A percentile compares a stretch with the other conserved stretches of the same genome.
phyloP scores from a whole-genome alignment of 2,888 invertebrate species.

The Oscheius sp. region DNA sequence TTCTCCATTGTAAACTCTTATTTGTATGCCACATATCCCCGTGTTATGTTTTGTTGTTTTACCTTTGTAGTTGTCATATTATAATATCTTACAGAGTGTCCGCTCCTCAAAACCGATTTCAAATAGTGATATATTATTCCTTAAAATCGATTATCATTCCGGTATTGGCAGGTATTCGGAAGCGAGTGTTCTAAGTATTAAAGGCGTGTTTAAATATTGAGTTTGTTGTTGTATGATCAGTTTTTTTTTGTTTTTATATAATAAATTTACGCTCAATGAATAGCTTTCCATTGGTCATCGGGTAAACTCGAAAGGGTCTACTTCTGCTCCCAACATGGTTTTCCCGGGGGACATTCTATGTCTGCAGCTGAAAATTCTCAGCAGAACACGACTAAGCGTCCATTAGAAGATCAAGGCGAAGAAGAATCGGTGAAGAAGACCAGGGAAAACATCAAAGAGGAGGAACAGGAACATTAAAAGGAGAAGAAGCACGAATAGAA shows the following conservation, averaged over 20 bases:
- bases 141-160: conserved; percentile 7
- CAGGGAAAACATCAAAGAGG: too few relatives aligned
- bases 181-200: background rate
- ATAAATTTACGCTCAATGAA: too few relatives aligned
- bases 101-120: background rate
- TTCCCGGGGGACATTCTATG: too few relatives aligned
- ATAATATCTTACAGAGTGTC: background rate
- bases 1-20: background rate
- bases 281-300: too few relatives aligned
- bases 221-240: background rate
- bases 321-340: too few relatives aligned
- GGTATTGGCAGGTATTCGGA: conserved; percentile 19
- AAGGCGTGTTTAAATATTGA: background rate
- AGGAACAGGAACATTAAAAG: too few relatives aligned
- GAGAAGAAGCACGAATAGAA: too few relatives aligned
- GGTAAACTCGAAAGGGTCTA: too few relatives aligned
- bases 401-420: too few relatives aligned
- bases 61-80: background rate
- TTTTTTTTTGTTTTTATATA: background rate
- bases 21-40: conserved; percentile 22
- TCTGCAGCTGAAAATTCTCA: too few relatives aligned
- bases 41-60: conserved; percentile 2
- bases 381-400: too few relatives aligned
- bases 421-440: too few relatives aligned
- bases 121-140: background rate